Evolutionary conservation across 2,797 vertebrate species (phyloP), one percentile per base, ranked within the genome.

Genomic region (Clamator glandarius): DNA sequence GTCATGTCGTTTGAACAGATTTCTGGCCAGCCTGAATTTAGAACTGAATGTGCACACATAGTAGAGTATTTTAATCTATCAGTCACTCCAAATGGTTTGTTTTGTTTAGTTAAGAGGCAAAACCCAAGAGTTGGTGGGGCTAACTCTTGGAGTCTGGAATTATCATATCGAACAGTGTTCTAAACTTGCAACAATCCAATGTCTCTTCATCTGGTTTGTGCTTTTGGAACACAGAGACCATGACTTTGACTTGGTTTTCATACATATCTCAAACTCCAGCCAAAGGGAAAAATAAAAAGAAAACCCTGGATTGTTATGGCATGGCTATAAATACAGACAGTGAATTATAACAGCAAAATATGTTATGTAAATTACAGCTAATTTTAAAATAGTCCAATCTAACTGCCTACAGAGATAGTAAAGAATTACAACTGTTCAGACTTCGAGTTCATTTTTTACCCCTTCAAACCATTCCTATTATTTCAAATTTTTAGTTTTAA

Each of bases 301-400:
- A 74, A 87, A 88, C 28, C 29, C 51, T 87, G 69, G 87, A 87
- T 96, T 95, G 57, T 95, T 97, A 92, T 97, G 95, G 92, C 96
- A 96, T 95, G 68, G 76, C 80, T 95, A 92, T 92, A 96, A 96
- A 97, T 85, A 85, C 36, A 97, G 80, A 89, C 59, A 90, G 77
- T 96, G 90, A 96, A 94, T 96, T 97, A 92, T 87, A 96, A 95
- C 33, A 87, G 59, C 76, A 94, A 97, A 95, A 92, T 90, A 96
- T 68, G 81, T 86, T 97, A 94, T 95, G 94, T 73, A 97, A 97
- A 97, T 96, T 92, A 89, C 18, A 97, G 79, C 73, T 96, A 91
- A 96, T 97, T 97, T 97, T 96, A 94, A 94, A 97, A 96, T 82
- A 96, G 69, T 33, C 67, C 35, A 52, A 82, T 96, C 73, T 95